These are phyloP conservation scores for Hyalella azteca DNA, from an alignment of 2,888 invertebrate species.

Conservation along the genomic window DNA sequence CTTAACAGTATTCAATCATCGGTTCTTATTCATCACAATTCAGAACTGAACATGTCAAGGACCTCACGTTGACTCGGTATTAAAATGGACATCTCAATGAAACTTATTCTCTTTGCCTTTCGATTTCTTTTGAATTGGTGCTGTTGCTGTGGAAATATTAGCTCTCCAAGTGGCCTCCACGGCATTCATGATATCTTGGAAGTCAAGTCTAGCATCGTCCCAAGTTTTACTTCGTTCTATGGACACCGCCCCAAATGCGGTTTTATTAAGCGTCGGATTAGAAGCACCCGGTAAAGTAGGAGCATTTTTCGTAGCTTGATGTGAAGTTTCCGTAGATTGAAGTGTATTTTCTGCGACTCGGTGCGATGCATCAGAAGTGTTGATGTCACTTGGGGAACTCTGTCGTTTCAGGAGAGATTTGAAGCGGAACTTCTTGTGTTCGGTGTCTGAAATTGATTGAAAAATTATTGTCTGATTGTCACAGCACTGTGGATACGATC, in stretches of 20 bases:
- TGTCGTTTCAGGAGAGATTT: neutral
- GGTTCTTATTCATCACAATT: too few species aligned
- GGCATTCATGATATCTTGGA: neutral
- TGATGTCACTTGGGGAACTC: too few species aligned
- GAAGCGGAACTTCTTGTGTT: neutral
- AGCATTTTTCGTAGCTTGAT: too few species aligned
- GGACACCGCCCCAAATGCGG: neutral
- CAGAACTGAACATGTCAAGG: too few species aligned
- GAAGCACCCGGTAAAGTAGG: neutral
- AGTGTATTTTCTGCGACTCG: too few species aligned
- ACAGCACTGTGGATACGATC: too few species aligned
- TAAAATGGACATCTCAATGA: too few species aligned
- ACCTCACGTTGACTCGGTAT: too few species aligned
- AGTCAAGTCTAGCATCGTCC: neutral
- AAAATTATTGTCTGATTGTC: too few species aligned
- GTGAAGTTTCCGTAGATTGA: too few species aligned
- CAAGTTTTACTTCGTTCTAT: neutral
- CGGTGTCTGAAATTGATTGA: neutral
- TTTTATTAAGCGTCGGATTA: neutral
- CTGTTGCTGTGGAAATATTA: neutral
- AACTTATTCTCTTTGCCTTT: neutral
- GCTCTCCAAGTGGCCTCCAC: neutral
- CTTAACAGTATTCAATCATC: too few species aligned
- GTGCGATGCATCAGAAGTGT: too few species aligned
- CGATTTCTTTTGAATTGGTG: neutral